These are phyloP conservation scores for Geotrypetes seraphini DNA, from an alignment of 2,797 vertebrate species.

Conservation along the genomic window DNA sequence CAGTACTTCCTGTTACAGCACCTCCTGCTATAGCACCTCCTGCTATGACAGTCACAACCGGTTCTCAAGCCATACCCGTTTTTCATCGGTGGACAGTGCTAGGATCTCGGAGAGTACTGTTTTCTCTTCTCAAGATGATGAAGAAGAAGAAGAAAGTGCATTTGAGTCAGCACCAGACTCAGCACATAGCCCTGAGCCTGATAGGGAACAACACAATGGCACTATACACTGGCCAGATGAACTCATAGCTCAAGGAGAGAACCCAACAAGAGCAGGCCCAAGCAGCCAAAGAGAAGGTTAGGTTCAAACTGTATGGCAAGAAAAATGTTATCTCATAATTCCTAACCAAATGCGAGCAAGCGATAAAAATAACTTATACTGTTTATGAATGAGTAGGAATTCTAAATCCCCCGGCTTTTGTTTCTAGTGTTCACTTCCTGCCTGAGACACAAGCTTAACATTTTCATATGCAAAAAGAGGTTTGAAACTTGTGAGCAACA, in stretches of 20 bases:
- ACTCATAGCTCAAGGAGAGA: slow-evolving; percentile 45
- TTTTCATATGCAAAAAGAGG: too few relatives aligned
- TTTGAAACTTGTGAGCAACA: too few relatives aligned
- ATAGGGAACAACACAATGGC: slow-evolving; percentile 48
- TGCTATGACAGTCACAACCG: slow-evolving; percentile 75
- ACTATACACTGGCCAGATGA: slow-evolving; percentile 52
- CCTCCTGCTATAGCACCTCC: slow-evolving; percentile 88
- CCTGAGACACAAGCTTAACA: too few relatives aligned
- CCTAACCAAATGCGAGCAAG: too few relatives aligned
- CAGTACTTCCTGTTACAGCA: slow-evolving; percentile 87
- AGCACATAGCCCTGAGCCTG: slow-evolving; percentile 63
- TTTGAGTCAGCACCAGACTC: slow-evolving; percentile 79
- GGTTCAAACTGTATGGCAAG: slow-evolving; percentile 30
- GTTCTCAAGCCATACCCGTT: slow-evolving; percentile 84
- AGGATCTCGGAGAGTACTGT: slow-evolving; percentile 90
- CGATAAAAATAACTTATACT: neutral
- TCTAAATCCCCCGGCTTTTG: too few relatives aligned
- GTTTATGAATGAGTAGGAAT: neutral
- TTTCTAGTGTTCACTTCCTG: too few relatives aligned
- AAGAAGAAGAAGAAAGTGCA: slow-evolving; percentile 84
- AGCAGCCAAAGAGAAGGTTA: slow-evolving; percentile 77
- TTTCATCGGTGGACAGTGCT: slow-evolving; percentile 92
- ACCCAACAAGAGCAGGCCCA: slow-evolving; percentile 59
- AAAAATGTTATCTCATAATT: too few relatives aligned
- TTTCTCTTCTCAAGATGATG: slow-evolving; percentile 94